A percentile compares a stretch with the other conserved stretches of the same genome.
Conservation (phyloP, 2,113 vertebrate species). For the Tor tambroides region DNA sequence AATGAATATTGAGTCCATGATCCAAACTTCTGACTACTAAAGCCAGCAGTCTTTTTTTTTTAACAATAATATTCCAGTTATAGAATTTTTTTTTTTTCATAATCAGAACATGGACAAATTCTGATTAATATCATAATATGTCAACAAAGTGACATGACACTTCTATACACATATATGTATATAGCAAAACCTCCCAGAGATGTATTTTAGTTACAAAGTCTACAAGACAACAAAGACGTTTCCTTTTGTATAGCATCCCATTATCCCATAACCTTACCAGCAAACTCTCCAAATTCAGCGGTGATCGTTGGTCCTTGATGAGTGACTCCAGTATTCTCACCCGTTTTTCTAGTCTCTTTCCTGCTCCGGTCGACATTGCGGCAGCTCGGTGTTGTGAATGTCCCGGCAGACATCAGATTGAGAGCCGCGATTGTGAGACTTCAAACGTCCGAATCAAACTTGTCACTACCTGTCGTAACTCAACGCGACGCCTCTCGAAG, state of each 20-base stretch:
- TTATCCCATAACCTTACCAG: slow-evolving; percentile 81
- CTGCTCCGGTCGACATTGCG: slow-evolving; percentile 83
- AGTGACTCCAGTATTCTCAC: slow-evolving; percentile 86
- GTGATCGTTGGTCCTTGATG: slow-evolving; percentile 85
- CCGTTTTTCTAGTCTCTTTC: slow-evolving; percentile 79
- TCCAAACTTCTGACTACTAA: no score
- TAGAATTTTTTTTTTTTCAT: no score
- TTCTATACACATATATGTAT: no score
- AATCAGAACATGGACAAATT: no score
- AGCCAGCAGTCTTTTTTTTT: no score
- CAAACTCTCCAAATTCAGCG: slow-evolving; percentile 88
- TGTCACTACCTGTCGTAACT: background rate
- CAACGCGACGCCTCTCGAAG: background rate
- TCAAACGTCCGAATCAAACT: slow-evolving; percentile 42
- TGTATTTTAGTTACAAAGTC: background rate
- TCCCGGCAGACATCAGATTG: slow-evolving; percentile 53
- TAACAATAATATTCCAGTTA: no score
- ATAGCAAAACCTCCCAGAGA: background rate
- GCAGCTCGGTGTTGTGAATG: slow-evolving; percentile 45
- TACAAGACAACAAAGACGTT: background rate
- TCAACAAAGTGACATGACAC: no score
- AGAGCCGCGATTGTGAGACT: background rate
- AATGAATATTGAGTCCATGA: no score
- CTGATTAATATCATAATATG: no score
- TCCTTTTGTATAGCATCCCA: background rate